Evolutionary conservation across 2,797 vertebrate species (phyloP), one percentile per base, ranked within the genome.

Genomic region (Notolabrus celidotus): DNA sequence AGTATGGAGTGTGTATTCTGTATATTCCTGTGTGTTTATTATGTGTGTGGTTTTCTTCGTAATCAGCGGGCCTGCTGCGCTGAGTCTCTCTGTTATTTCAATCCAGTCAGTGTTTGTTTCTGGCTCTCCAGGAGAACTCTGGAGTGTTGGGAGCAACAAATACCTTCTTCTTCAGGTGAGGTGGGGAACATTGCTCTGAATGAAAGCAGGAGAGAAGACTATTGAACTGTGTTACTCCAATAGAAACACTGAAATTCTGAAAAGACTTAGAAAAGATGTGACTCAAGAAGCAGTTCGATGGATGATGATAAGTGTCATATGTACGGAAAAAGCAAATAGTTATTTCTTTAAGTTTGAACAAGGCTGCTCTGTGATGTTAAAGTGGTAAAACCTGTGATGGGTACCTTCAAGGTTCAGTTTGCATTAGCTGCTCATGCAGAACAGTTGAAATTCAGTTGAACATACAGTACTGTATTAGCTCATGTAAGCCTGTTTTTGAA

Each of bases 21-120:
- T 34, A 6, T 58, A 2, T 61, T 33, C 15, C 3, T 54, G 34
- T 62, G 58, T 75, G 20, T 75, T 36, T 47, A 4, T 57, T 43
- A 54, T 50, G 49, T 45, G 23, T 70, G 38, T 64, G 36, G 15
- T 41, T 75, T 50, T 58, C 7, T 62, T 5, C 25, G 67, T 77
- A 70, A 85, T 76, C 73, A 79, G 63, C 34, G 33, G 68, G 46
- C 73, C 63, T 67, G 78, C 83, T 3, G 41, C 59, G 62, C 64
- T 58, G 64, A 47, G 9, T 68, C 74, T 75, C 50, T 38, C 69
- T 77, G 49, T 75, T 75, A 45, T 77, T 80, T 76, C 69, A 61
- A 57, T 71, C 29, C 52, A 47, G 47, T 65, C 42, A 3, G 20
- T 59, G 51, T 77, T 84, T 73, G 75, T 75, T 63, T 67, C 43